Evolutionary conservation across 2,113 vertebrate genomes (phyloP).

Genomic region (Coracopsis vasa): DNA sequence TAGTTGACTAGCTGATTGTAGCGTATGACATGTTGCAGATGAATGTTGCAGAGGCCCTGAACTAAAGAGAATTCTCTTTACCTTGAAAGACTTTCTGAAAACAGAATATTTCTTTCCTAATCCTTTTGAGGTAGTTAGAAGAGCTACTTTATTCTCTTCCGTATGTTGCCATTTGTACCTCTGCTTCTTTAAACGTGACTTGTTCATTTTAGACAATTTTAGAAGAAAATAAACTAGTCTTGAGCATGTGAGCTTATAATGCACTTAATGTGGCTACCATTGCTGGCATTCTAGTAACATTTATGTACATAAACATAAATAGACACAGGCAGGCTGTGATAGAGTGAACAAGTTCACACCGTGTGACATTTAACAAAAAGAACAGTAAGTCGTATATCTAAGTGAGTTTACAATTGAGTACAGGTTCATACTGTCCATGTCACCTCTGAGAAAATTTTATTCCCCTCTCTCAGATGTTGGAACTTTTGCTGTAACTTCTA

Average conservation of each 20-base stretch:
- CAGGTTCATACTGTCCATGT: background rate
- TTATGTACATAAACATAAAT: background rate
- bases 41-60: background rate
- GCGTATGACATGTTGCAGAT: too few species aligned
- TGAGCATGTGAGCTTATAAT: background rate
- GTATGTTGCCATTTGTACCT: background rate
- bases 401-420: background rate
- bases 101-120: background rate
- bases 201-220: background rate
- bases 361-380: background rate
- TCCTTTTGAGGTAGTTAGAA: background rate
- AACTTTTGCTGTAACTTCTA: background rate
- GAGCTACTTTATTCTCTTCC: background rate
- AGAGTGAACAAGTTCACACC: background rate
- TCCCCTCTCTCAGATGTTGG: background rate
- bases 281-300: background rate
- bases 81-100: background rate
- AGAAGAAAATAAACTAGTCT: background rate
- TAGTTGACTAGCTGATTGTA: background rate
- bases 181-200: background rate
- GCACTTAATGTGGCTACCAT: background rate
- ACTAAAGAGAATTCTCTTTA: background rate
- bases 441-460: background rate
- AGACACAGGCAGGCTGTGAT: background rate
- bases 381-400: background rate